A percentile compares a stretch with the other conserved stretches of the same genome.
These are phyloP conservation scores for Lepus europaeus DNA, from an alignment of 2,113 vertebrate genomes.

Conservation along the genomic window DNA sequence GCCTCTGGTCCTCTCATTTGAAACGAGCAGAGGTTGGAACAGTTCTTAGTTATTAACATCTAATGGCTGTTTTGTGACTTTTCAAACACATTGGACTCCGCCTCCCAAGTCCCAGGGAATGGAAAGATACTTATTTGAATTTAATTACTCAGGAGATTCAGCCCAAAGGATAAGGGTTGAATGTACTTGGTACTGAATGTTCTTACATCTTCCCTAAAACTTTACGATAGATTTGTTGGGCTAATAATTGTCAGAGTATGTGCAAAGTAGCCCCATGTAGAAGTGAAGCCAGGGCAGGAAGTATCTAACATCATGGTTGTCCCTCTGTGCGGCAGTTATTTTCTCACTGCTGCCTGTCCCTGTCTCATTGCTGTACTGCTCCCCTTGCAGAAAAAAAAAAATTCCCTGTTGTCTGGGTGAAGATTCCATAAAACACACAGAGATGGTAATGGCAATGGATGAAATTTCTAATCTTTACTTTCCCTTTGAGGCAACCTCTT, in stretches of 20 bases:
- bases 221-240: constrained; percentile 67
- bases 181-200: constrained; percentile 57
- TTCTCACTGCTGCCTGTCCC: not conserved
- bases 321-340: not conserved
- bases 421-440: not conserved
- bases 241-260: constrained; percentile 46
- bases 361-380: not conserved
- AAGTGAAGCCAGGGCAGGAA: constrained; percentile 45
- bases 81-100: constrained; percentile 63
- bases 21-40: constrained; percentile 65
- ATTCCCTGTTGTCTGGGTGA: not conserved
- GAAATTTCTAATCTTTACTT: not conserved
- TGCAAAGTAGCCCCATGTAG: not conserved
- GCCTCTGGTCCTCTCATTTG: constrained; percentile 71
- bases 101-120: constrained; percentile 72
- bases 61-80: constrained; percentile 72
- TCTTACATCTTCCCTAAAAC: constrained; percentile 52
- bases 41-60: constrained; percentile 70
- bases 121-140: constrained; percentile 80
- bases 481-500: not conserved
- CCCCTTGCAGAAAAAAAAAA: constrained; percentile 21
- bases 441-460: not conserved
- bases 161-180: constrained; percentile 69
- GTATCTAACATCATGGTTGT: not conserved
- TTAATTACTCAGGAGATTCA: constrained; percentile 79